Percentiles rank a stretch among this genome's conserved stretches.
Evolutionary conservation across 2,888 invertebrate species (phyloP).

Genomic region (Amiota communis): DNA sequence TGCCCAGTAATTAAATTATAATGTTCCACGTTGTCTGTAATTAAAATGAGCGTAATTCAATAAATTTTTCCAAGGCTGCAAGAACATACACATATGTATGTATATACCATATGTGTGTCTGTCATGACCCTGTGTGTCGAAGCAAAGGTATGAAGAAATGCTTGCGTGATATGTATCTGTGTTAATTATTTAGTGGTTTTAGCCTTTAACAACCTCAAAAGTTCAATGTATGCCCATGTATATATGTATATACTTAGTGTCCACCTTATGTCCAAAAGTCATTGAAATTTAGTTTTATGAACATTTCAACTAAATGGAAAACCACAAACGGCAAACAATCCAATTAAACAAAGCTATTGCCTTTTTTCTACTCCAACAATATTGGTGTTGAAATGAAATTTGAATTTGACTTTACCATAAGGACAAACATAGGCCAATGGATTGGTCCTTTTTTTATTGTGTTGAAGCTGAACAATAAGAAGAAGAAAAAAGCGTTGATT

Average conservation of each 20-base stretch:
- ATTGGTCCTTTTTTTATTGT: not conserved
- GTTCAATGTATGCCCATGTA: conserved; percentile 32
- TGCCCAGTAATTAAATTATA: conserved; percentile 64
- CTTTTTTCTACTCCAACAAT: not conserved
- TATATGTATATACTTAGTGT: conserved; percentile 25
- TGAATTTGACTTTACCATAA: conserved; percentile 5
- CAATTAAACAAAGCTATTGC: conserved; percentile 22
- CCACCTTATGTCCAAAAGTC: conserved; percentile 46
- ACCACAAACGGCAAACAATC: conserved; percentile 13
- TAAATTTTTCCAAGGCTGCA: conserved; percentile 28
- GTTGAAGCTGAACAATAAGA: not conserved
- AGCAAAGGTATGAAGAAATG: conserved; percentile 6
- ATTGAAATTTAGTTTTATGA: conserved; percentile 1
- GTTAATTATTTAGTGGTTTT: conserved; percentile 50
- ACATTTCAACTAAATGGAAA: conserved; percentile 1
- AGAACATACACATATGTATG: no score
- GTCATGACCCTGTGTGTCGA: conserved; percentile 28
- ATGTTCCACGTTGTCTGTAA: conserved; percentile 17
- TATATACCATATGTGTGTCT: conserved; percentile 4
- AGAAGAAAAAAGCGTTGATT: conserved; percentile 17
- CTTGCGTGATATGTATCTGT: conserved; percentile 32
- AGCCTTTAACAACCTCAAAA: conserved; percentile 22
- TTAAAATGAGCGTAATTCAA: conserved; percentile 9
- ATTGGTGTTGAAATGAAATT: conserved; percentile 1
- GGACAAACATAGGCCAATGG: not conserved